Conservation (phyloP, 2,888 invertebrate species). For the Nysson spinosus region DNA sequence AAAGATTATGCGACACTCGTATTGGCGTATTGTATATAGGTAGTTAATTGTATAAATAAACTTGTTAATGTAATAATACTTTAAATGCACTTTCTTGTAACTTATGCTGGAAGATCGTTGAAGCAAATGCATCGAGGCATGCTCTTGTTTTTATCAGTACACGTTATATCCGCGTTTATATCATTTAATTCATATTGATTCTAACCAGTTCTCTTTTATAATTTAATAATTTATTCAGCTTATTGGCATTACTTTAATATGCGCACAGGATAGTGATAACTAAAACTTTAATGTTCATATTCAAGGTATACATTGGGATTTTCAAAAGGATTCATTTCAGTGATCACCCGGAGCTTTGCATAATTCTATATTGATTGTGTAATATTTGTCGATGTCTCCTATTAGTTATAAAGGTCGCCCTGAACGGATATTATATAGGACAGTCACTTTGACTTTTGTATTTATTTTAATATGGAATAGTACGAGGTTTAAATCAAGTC, state of each 20-base stretch:
- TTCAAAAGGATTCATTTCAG: neutral
- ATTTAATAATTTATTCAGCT: too few relatives aligned
- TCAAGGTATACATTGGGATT: too few relatives aligned
- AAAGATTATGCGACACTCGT: slow-evolving; percentile 47
- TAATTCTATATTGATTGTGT: neutral
- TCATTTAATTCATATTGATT: slow-evolving; percentile 10
- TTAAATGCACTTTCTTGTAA: slow-evolving; percentile 43
- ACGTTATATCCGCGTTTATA: slow-evolving; percentile 14
- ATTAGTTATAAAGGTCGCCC: neutral
- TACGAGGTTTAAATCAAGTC: slow-evolving; percentile 11
- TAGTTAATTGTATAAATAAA: slow-evolving; percentile 62
- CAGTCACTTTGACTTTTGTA: slow-evolving; percentile 4
- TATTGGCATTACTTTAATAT: too few relatives aligned
- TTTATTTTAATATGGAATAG: slow-evolving; percentile 5
- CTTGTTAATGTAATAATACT: slow-evolving; percentile 56
- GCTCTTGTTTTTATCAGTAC: slow-evolving; percentile 27
- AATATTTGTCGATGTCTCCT: neutral
- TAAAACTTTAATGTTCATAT: too few relatives aligned
- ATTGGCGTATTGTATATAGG: slow-evolving; percentile 62
- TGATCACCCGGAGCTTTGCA: neutral
- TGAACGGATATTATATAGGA: slow-evolving; percentile 1
- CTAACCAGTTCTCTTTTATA: too few relatives aligned
- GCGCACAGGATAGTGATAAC: too few relatives aligned
- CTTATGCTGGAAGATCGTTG: slow-evolving; percentile 38
- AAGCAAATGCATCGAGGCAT: slow-evolving; percentile 23